These are phyloP conservation scores for Argyresthia albistria DNA, from an alignment of 2,888 invertebrate genomes.

Conservation along the genomic window DNA sequence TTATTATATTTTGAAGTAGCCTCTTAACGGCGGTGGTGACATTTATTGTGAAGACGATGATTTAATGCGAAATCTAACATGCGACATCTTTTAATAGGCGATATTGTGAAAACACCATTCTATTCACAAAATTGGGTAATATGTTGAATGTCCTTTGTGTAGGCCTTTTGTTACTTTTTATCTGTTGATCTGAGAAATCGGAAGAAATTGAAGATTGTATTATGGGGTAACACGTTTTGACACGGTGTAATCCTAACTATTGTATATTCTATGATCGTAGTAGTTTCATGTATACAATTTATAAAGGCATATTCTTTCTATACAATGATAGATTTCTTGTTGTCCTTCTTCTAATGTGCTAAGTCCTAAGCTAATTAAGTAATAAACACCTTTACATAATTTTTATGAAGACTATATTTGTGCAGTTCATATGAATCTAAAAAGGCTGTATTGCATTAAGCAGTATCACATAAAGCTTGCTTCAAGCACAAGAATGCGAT, in stretches of 20 bases:
- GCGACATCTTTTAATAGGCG: conserved; percentile 14
- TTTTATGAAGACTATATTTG: too few relatives aligned
- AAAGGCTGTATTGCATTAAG: too few relatives aligned
- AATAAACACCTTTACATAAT: too few relatives aligned
- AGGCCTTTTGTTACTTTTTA: conserved; percentile 1
- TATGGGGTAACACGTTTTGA: conserved; percentile 9
- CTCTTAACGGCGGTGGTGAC: conserved; percentile 22
- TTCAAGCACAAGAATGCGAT: background rate
- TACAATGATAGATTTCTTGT: too few relatives aligned
- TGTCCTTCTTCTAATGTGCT: too few relatives aligned
- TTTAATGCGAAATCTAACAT: conserved; percentile 27
- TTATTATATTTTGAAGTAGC: conserved; percentile 8
- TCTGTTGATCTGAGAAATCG: conserved; percentile 18
- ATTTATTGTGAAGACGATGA: conserved; percentile 16
- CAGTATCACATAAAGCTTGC: too few relatives aligned
- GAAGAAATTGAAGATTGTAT: conserved; percentile 13
- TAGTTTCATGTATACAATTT: too few relatives aligned
- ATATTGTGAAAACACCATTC: conserved; percentile 27
- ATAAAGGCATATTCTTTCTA: too few relatives aligned
- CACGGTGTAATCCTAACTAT: conserved; percentile 4
- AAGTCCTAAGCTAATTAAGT: too few relatives aligned
- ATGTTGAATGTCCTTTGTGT: background rate
- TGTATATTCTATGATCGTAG: too few relatives aligned
- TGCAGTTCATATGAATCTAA: background rate
- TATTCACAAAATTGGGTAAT: conserved; percentile 1